Evolutionary conservation across 2,888 invertebrate genomes (phyloP), one percentile per base, ranked within the genome.

Genomic region (Apoda limacodes): DNA sequence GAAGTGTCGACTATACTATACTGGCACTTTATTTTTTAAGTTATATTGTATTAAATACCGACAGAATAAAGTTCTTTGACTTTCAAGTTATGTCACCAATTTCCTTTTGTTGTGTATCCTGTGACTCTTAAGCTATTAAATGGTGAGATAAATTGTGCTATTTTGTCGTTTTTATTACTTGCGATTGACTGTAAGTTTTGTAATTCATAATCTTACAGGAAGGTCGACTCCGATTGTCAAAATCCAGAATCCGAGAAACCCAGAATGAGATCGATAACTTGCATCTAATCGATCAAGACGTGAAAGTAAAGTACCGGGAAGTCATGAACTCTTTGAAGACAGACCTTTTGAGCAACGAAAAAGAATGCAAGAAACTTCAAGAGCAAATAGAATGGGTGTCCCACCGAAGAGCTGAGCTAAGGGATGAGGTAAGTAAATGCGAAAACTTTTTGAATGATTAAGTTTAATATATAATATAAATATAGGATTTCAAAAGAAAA

Each of bases 371-470:
- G 51, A 64, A 61, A 30, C 54, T 80, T 5, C 80, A 80, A 42
- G 71, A 74, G 17, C 75, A 75, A 50, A 80, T 80, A 14, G 78
- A 76, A 42, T 78, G 76, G 75, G 74, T 78, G 22, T 74, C 75
- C 12, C 48, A 60, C 11, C 48, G 68, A 22, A 48, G 80, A 1
- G 78, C 68, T 0, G 78, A 78, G 37, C 46, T 80, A 1, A 60
- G 61, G 24, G 72, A 67, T 13, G 75, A 80, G 70, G 80, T 78
- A 32, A 33, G 17, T 17, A 17, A 17, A 17, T 17, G 15, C 13
- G 15, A 5, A 12, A 12, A 5, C 24, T 6, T 17, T 7, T 10
- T 13, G 5, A 4, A n/a, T n/a, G n/a, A n/a, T n/a, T n/a, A n/a
- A n/a, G n/a, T n/a, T n/a, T n/a, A n/a, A n/a, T n/a, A n/a, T n/a